A percentile compares a stretch with the other conserved stretches of the same genome.
Conservation (phyloP, 2,797 vertebrate species). For the Amazonetta brasiliensis region DNA sequence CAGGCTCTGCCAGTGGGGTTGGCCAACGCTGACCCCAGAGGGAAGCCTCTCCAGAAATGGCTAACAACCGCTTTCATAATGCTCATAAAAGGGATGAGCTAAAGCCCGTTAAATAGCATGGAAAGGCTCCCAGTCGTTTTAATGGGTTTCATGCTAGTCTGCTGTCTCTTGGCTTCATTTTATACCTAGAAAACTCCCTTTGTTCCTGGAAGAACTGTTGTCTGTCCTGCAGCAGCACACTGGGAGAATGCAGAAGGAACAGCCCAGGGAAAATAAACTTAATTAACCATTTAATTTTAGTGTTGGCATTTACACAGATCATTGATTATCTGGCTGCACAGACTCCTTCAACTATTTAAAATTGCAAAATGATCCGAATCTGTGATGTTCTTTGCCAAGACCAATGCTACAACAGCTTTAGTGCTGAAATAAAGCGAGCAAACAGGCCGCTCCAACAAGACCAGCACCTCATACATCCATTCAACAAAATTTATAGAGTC, state of each 20-base stretch:
- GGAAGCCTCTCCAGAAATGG: background rate
- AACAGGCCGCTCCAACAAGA: background rate
- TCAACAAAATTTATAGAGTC: background rate
- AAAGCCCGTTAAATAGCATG: background rate
- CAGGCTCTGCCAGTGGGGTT: background rate
- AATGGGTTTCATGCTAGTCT: background rate
- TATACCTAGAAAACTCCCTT: background rate
- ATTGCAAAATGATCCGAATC: background rate
- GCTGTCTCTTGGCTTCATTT: background rate
- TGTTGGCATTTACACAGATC: background rate
- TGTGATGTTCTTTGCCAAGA: background rate
- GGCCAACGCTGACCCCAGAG: accelerated
- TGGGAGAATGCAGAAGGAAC: background rate
- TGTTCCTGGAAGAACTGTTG: background rate
- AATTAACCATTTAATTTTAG: conserved; percentile 38
- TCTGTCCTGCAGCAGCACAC: background rate
- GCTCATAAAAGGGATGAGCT: background rate
- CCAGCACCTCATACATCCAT: background rate
- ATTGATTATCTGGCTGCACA: background rate
- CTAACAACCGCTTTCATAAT: background rate
- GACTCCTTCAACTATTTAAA: background rate
- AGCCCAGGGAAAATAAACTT: background rate
- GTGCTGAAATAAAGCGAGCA: background rate
- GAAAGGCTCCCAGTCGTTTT: background rate
- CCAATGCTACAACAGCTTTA: background rate